Evolutionary conservation across 2,113 vertebrate genomes (phyloP).

Genomic region (Macrotus californicus): DNA sequence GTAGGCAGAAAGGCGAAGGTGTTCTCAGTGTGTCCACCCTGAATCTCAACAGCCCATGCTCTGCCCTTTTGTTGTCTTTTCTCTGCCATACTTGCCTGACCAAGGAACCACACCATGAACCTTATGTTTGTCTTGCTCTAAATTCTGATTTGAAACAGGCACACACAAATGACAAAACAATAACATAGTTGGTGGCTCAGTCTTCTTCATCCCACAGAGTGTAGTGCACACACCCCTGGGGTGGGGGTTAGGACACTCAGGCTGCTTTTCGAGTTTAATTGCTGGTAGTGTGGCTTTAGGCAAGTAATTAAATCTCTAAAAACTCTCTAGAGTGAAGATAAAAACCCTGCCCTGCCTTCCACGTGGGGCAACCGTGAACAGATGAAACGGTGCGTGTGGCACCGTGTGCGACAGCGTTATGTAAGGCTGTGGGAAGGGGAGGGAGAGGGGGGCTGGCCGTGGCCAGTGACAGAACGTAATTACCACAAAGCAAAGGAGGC

Average conservation of each 20-base stretch:
- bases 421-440: fast-evolving
- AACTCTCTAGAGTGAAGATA: neutral
- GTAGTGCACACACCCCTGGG: too few species aligned
- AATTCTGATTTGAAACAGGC: neutral
- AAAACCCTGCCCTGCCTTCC: neutral
- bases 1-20: neutral
- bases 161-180: neutral
- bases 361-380: neutral
- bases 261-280: neutral
- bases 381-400: neutral
- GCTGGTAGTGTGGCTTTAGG: neutral
- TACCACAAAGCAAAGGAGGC: neutral
- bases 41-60: neutral
- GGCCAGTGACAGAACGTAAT: neutral
- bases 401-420: too few species aligned
- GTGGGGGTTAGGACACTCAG: neutral
- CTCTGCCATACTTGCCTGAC: neutral
- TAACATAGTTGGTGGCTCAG: neutral
- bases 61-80: neutral
- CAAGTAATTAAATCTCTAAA: neutral
- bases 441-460: fast-evolving
- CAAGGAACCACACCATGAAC: neutral
- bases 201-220: neutral
- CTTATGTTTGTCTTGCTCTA: neutral
- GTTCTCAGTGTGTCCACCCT: neutral